Conservation (phyloP, 2,797 vertebrate species). For the Malurus leucopterus region DNA sequence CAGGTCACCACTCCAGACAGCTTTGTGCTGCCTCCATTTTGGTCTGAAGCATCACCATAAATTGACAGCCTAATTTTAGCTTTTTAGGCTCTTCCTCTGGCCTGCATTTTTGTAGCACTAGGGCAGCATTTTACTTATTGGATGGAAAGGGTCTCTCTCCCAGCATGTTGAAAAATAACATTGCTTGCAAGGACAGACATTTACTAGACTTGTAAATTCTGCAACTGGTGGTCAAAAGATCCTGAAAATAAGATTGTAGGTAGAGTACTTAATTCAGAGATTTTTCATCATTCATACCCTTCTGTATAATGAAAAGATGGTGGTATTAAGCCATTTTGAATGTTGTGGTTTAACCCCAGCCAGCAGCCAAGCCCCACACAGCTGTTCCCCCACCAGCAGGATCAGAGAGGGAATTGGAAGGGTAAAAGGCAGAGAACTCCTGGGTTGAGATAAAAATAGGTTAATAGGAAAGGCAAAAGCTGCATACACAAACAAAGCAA, state of each 20-base stretch:
- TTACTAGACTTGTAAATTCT: not conserved
- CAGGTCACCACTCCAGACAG: not conserved
- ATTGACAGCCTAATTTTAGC: not conserved
- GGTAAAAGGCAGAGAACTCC: not conserved
- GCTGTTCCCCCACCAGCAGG: not conserved
- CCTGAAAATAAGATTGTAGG: not conserved
- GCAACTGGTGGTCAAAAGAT: not conserved
- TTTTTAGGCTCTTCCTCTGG: not conserved
- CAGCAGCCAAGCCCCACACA: not conserved
- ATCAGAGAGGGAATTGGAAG: rapidly evolving
- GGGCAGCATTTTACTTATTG: not conserved
- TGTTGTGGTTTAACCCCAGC: not conserved
- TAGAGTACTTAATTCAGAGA: not conserved
- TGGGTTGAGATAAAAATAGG: not conserved
- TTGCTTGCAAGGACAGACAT: rapidly evolving
- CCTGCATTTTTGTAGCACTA: not conserved
- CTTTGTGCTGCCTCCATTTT: not conserved
- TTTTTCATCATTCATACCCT: not conserved
- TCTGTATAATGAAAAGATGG: not conserved
- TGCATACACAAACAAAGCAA: not conserved
- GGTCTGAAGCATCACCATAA: not conserved
- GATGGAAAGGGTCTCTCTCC: not conserved
- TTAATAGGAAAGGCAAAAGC: not conserved
- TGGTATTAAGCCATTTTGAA: not conserved
- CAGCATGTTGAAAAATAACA: not conserved